These are phyloP conservation scores for Epizoanthus fatuus DNA, from an alignment of 92 coral and sea anemone genomes.

Conservation along the genomic window DNA sequence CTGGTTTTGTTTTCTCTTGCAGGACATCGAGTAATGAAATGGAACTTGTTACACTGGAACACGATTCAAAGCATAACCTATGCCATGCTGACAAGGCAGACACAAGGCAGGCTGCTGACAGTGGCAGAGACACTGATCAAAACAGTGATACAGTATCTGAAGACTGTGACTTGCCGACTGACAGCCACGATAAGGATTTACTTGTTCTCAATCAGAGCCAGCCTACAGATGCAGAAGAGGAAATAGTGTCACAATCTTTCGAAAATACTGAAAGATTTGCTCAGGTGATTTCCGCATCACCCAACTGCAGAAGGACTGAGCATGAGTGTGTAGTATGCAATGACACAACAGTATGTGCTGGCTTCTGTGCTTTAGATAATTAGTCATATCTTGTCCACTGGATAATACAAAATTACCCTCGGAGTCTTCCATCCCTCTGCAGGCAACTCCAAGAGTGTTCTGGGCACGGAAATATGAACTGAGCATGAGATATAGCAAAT, in stretches of 20 bases:
- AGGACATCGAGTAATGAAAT: constrained; percentile 20
- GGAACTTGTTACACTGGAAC: constrained; percentile 17
- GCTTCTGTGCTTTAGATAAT: not conserved
- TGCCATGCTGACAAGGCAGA: not conserved
- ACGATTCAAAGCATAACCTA: not conserved
- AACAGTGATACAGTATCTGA: not conserved
- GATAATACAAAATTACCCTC: too few species aligned
- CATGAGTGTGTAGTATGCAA: not conserved
- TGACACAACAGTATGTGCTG: not conserved
- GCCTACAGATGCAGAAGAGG: not conserved
- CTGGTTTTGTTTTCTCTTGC: not conserved
- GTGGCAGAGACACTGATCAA: not conserved
- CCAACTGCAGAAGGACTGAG: not conserved
- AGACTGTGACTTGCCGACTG: not conserved
- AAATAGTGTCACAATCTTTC: not conserved
- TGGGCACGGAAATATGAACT: too few species aligned
- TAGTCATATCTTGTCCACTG: not conserved
- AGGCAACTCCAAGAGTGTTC: too few species aligned
- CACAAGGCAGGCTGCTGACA: not conserved
- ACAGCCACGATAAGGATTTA: not conserved
- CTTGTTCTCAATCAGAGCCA: not conserved
- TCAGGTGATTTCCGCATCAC: not conserved
- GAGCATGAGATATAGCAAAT: too few species aligned
- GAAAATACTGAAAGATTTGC: not conserved
- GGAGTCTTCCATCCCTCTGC: too few species aligned